A percentile compares a stretch with the other conserved stretches of the same genome.
These are phyloP conservation scores for Drosophila cracens DNA, from an alignment of 2,888 invertebrate genomes.

Conservation along the genomic window DNA sequence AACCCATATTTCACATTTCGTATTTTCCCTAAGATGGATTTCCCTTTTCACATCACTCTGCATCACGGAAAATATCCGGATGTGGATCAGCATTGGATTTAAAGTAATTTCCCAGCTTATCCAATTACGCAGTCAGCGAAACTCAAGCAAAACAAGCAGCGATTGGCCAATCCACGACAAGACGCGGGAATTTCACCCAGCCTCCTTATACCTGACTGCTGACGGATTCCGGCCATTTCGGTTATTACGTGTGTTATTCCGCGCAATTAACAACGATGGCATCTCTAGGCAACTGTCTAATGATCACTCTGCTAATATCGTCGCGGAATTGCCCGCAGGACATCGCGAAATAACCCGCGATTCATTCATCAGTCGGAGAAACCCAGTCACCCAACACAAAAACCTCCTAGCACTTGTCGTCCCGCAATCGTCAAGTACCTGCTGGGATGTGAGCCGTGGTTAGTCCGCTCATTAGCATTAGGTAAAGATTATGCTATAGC, in stretches of 20 bases:
- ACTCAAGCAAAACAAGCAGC: constrained; percentile 66
- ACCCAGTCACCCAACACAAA: constrained; percentile 29
- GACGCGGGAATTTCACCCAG: constrained; percentile 37
- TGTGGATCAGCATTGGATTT: constrained; percentile 72
- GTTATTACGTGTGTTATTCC: constrained; percentile 80
- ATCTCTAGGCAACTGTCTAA: constrained; percentile 55
- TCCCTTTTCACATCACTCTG: constrained; percentile 44
- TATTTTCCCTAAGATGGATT: constrained; percentile 71
- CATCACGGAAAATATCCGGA: constrained; percentile 51
- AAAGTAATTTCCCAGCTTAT: constrained; percentile 80
- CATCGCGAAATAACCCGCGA: constrained; percentile 60
- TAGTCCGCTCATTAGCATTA: constrained; percentile 74
- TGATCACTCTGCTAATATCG: constrained; percentile 58
- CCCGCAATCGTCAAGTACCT: constrained; percentile 54
- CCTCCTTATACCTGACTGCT: constrained; percentile 55
- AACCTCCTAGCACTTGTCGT: constrained; percentile 66
- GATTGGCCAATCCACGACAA: constrained; percentile 39
- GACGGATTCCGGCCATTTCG: constrained; percentile 56
- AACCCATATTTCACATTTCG: constrained; percentile 65
- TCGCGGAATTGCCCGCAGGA: constrained; percentile 59
- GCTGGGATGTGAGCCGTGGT: constrained; percentile 32
- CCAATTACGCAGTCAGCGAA: constrained; percentile 82
- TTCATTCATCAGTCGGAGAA: constrained; percentile 71
- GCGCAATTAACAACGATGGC: constrained; percentile 60
- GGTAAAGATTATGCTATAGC: constrained; percentile 39